Base-by-base conservation (phyloP, 2,888 invertebrate species). In the Aporophyla nigra region DNA sequence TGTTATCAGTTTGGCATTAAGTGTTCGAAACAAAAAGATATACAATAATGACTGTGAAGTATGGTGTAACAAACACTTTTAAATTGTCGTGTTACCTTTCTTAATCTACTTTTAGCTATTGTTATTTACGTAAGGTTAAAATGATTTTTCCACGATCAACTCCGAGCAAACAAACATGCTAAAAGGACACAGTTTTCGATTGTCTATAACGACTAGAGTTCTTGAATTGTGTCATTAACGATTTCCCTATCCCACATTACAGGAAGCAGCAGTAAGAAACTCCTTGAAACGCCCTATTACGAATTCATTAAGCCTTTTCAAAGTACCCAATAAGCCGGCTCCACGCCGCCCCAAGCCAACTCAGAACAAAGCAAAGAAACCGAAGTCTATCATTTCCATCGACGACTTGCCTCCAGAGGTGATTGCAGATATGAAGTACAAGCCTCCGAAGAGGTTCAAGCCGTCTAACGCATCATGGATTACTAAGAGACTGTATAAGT, bases 381-480 rank as follows among this genome's bases (percentile, higher is more conserved):
- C 85, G 0, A 91, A 89, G 58, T 79, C 89, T 0, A 71, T 86
- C 1, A 80, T 91, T 51, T 85, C 88, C 0, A 53, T 92, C 0
- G 90, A 85, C 2, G 84, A 88, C 19, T 71, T 95, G 46, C 95
- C 96, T 0, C 62, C 86, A 0, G 94, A 95, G 59, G 46, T 96
- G 0, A 75, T 93, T 7, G 91, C 93, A 49, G 96, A 96, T 56
- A 84, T 96, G 90, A 94, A 93, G 58, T 96, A 96, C 62, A 96
- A 95, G 53, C 96, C 96, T 0, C 96, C 96, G 0, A 96, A 94
- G 77, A 89, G 95, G 51, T 97, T 93, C 80, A 89, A 89, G 63
- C 95, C 96, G 0, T 86, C 88, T 3, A 94, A 94, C 53, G 96
- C 95, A 0, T 88, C 95, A 0, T 97, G 97, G 97, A 92, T 93